These are phyloP conservation scores for Cossypha dichroa DNA, from an alignment of 2,797 vertebrate genomes.

Conservation along the genomic window DNA sequence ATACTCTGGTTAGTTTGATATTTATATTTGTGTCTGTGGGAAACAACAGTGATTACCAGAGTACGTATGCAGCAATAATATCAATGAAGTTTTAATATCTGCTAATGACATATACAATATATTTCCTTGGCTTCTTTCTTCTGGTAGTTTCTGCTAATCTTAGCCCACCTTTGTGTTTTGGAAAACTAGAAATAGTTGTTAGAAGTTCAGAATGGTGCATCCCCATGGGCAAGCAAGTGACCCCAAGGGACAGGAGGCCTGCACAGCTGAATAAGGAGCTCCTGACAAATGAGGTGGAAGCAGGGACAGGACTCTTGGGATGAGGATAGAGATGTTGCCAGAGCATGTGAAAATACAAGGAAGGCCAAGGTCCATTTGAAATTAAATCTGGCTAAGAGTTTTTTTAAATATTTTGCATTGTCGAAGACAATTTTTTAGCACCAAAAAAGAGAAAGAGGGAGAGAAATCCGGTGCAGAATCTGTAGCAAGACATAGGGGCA, in stretches of 20 bases:
- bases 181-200: background rate
- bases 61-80: background rate
- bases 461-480: background rate
- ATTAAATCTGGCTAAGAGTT: background rate
- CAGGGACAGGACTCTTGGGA: background rate
- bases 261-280: background rate
- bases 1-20: fast-evolving
- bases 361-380: background rate
- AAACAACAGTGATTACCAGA: background rate
- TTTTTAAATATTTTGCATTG: background rate
- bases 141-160: background rate
- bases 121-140: background rate
- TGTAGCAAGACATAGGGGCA: background rate
- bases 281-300: background rate
- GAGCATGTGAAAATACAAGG: background rate
- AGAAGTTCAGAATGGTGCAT: background rate
- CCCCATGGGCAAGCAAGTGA: background rate
- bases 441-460: too few relatives aligned
- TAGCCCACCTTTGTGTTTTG: background rate
- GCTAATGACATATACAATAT: background rate
- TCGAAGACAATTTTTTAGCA: background rate
- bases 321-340: background rate
- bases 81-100: background rate
- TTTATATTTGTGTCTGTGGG: background rate
- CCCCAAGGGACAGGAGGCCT: background rate